Percentiles rank a stretch among this genome's conserved stretches.
Evolutionary conservation across 2,797 vertebrate genomes (phyloP).

Genomic region (Cynopterus sphinx): DNA sequence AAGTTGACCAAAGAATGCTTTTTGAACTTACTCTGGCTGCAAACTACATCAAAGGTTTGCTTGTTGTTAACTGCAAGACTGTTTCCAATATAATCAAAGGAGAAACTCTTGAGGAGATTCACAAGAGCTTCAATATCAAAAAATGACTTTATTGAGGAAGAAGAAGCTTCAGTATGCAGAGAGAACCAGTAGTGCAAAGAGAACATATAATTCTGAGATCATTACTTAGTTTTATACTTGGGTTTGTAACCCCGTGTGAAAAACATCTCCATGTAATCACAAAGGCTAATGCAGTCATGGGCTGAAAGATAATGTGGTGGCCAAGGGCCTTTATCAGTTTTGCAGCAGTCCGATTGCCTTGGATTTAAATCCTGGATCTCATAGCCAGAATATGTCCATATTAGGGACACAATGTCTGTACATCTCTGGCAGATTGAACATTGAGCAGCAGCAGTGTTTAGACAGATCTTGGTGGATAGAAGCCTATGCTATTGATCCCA

Average conservation of each 20-base stretch:
- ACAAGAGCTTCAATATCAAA: conserved; percentile 99
- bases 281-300: no score
- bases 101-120: conserved; percentile 99
- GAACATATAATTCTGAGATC: no score
- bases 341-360: background rate
- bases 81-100: conserved; percentile 74
- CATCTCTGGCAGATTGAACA: background rate
- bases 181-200: no score
- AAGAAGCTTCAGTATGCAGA: conserved; percentile 77
- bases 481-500: background rate
- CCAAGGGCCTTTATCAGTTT: background rate
- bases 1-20: conserved; percentile 99
- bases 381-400: background rate
- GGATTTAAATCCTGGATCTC: background rate
- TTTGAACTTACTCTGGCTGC: conserved; percentile 99
- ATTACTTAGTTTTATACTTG: no score
- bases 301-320: background rate
- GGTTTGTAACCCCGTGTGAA: no score
- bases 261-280: no score
- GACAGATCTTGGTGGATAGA: background rate
- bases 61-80: conserved; percentile 78
- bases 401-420: background rate
- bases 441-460: background rate
- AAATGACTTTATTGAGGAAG: conserved; percentile 99
- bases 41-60: conserved; percentile 91